Base-by-base conservation (phyloP, 2,113 vertebrate genomes). In the Athene cunicularia region DNA sequence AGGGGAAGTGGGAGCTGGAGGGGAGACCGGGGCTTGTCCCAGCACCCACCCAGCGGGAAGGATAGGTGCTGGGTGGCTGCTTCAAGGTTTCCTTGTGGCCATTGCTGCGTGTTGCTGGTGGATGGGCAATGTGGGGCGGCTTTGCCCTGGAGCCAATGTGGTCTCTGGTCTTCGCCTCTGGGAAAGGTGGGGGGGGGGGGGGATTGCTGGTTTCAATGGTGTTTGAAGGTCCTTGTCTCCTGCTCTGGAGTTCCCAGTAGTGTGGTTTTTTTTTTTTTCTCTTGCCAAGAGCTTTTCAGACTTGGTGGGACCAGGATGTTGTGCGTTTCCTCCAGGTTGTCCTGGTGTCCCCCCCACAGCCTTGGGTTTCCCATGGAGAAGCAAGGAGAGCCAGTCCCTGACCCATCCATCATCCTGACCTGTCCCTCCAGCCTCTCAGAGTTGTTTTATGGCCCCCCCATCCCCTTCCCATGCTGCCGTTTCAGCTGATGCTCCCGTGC, bases 51-150 rank as follows among this genome's bases (percentile, higher is more conserved):
- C 22, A 0, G 60, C 0, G 8, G 50, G 80, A 45, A 59, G 27
- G 14, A 19, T 0, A 12, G 41, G 52, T 1, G 3, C 59, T 27
- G 1, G 1, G 6, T 4, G 22, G 58, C 12, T 33, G 27, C 60
- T 43, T 50, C 17, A 32, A 41, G 56, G 72, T 71, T 63, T 71
- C 14, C 19, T 49, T 2, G 14, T 9, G 21, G n/a, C 39, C 24
- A 5, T 49, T 50, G 8, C 50, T 2, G 11, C 0, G 0, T 15
- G 47, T 39, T 47, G 80, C 30, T 41, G 63, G 33, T 68, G 47
- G n/a, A 16, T 53, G 45, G 52, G 33, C 32, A 45, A 20, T 1
- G 7, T 9, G 8, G 23, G 24, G 41, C 3, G 28, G 58, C 39
- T 72, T 39, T 37, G 28, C 62, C n/a, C 56, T 1, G 0, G 56